These are phyloP conservation scores for Gibbula magus DNA, from an alignment of 2,888 invertebrate genomes.

Conservation along the genomic window DNA sequence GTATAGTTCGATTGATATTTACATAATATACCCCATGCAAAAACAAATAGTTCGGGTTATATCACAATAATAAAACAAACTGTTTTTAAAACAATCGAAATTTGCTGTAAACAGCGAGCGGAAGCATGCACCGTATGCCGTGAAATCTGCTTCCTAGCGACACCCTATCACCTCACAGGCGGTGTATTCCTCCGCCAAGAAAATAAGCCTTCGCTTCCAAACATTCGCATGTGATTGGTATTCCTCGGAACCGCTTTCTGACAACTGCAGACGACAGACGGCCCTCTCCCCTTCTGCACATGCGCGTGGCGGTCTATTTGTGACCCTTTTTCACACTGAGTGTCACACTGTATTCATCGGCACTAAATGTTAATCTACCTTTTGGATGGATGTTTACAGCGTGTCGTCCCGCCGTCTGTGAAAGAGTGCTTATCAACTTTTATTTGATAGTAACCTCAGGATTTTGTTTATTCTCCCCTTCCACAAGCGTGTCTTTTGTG, in stretches of 20 bases:
- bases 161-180: slow-evolving; percentile 24
- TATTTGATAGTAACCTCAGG: neutral
- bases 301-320: slow-evolving; percentile 19
- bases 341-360: neutral
- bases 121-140: neutral
- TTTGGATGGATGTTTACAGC: slow-evolving; percentile 20
- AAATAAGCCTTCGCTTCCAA: slow-evolving; percentile 28
- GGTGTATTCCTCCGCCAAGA: slow-evolving; percentile 27
- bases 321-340: slow-evolving; percentile 2
- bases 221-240: slow-evolving; percentile 26
- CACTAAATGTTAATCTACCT: slow-evolving; percentile 21
- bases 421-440: neutral
- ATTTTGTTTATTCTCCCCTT: neutral
- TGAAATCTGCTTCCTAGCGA: neutral
- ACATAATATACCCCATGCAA: slow-evolving; percentile 8
- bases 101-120: slow-evolving; percentile 15
- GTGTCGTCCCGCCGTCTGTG: slow-evolving; percentile 9
- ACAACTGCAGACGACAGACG: slow-evolving; percentile 9
- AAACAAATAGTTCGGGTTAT: slow-evolving; percentile 1
- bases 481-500: neutral
- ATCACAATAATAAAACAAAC: slow-evolving; percentile 19
- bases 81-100: slow-evolving; percentile 18
- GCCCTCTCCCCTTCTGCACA: slow-evolving; percentile 9
- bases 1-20: neutral
- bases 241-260: slow-evolving; percentile 17